Conservation (phyloP, 2,797 vertebrate species). For the Fistularia tabacaria region DNA sequence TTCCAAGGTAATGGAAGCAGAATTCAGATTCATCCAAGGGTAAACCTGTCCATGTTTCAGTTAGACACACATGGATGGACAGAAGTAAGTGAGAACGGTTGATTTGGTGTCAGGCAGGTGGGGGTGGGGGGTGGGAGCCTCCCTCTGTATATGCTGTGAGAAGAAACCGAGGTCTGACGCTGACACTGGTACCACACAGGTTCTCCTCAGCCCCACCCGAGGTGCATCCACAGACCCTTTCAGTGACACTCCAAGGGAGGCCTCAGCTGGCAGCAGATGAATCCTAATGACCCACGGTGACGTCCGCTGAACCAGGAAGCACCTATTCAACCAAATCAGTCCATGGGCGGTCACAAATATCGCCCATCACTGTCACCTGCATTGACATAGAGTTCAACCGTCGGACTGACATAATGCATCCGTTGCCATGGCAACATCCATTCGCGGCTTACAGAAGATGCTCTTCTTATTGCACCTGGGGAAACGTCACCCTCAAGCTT, state of each 20-base stretch:
- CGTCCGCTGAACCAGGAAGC: constrained; percentile 66
- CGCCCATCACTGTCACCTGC: constrained; percentile 49
- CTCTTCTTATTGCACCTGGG: no score
- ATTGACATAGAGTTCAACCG: constrained; percentile 22
- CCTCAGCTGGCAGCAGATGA: constrained; percentile 61
- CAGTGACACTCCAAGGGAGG: constrained; percentile 37
- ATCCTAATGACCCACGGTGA: constrained; percentile 65
- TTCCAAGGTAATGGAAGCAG: no score
- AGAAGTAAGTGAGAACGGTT: constrained; percentile 43
- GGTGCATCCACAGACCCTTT: constrained; percentile 20
- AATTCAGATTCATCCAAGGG: constrained; percentile 45
- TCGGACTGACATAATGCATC: constrained; percentile 26
- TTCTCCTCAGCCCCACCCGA: constrained; percentile 2
- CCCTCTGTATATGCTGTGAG: no score
- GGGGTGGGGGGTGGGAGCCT: not conserved
- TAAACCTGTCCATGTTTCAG: constrained; percentile 59
- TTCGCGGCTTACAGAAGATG: not conserved
- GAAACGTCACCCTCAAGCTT: no score
- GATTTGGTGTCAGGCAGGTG: constrained; percentile 5
- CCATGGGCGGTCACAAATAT: constrained; percentile 10
- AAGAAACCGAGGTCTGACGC: not conserved
- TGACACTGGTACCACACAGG: constrained; percentile 12
- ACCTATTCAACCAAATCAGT: constrained; percentile 51
- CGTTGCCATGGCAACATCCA: constrained; percentile 12
- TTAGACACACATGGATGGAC: constrained; percentile 61